These are phyloP conservation scores for Oreochromis niloticus DNA, from an alignment of 2,113 vertebrate species.

Conservation along the genomic window DNA sequence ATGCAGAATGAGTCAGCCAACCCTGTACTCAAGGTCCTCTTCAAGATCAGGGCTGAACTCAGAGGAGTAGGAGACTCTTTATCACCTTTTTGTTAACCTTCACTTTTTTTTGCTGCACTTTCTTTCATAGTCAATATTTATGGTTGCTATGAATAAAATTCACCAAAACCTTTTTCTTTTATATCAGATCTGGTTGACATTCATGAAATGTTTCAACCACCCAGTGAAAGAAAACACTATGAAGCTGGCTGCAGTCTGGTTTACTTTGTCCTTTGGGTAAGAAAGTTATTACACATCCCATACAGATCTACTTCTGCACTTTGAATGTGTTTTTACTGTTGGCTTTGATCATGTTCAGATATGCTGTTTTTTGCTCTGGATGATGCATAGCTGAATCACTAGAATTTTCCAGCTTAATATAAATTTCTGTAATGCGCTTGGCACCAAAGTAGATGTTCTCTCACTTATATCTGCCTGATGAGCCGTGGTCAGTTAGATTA, in stretches of 20 bases:
- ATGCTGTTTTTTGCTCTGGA: neutral
- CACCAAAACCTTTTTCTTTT: neutral
- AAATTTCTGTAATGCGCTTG: neutral
- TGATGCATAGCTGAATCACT: neutral
- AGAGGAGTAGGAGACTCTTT: constrained; percentile 71
- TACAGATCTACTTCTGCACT: neutral
- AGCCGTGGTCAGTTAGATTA: neutral
- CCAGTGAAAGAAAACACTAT: constrained; percentile 89
- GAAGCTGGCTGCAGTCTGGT: constrained; percentile 92
- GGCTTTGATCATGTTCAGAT: neutral
- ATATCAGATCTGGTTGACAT: constrained; percentile 87
- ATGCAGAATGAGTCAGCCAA: constrained; percentile 87
- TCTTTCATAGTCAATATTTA: neutral
- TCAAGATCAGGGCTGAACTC: constrained; percentile 85
- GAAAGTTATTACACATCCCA: neutral
- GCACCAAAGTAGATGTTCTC: neutral
- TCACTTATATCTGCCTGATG: neutral
- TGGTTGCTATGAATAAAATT: neutral
- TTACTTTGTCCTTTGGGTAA: constrained; percentile 97
- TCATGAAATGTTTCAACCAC: constrained; percentile 90
- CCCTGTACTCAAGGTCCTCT: constrained; percentile 80
- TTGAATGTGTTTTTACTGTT: neutral
- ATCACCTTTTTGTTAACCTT: neutral
- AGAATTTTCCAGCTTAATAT: neutral
- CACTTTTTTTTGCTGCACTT: neutral